Base-by-base conservation (phyloP, 2,888 invertebrate genomes). In the Hesperia comma region DNA sequence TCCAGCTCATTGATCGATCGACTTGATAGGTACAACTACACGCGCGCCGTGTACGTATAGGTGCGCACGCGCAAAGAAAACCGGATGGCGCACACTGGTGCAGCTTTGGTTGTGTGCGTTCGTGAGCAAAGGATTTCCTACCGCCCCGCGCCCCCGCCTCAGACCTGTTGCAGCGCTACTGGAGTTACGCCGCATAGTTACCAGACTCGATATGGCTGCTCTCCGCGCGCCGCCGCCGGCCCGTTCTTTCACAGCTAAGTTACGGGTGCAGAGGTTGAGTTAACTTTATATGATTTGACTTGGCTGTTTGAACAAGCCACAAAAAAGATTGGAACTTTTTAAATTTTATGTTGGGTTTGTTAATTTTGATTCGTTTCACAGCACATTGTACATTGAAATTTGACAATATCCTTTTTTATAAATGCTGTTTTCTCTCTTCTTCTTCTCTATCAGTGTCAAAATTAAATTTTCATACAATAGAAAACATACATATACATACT, bases 111-210 rank as follows among this genome's bases (percentile, higher is more conserved):
- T 74, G 90, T 90, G 89, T 86, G 89, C 72, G 87, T 83, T 80
- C 84, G 83, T 87, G 82, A 82, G 86, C 86, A 86, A 88, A 90
- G 88, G 89, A 89, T 89, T 90, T 90, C 91, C 90, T 90, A 88
- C 90, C 87, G 82, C 82, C 85, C 87, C 87, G 82, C 88, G 80
- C 78, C 82, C 80, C 74, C 58, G 54, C 93, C 61, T 54, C 93
- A 84, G 92, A 92, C 92, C 92, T 92, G 92, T 91, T 92, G 88
- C 87, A 86, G 86, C 82, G 92, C 92, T 92, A 92, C 92, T 88
- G 92, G 92, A 92, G 92, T 92, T 92, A 92, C 92, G 92, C 92
- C 88, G 92, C 91, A 90, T 92, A 92, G 89, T 92, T 92, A 91
- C 92, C 90, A 87, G 90, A 88, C 88, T 88, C 83, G 90, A 88